Conservation (phyloP, 2,797 vertebrate genomes). For the Huso huso region DNA sequence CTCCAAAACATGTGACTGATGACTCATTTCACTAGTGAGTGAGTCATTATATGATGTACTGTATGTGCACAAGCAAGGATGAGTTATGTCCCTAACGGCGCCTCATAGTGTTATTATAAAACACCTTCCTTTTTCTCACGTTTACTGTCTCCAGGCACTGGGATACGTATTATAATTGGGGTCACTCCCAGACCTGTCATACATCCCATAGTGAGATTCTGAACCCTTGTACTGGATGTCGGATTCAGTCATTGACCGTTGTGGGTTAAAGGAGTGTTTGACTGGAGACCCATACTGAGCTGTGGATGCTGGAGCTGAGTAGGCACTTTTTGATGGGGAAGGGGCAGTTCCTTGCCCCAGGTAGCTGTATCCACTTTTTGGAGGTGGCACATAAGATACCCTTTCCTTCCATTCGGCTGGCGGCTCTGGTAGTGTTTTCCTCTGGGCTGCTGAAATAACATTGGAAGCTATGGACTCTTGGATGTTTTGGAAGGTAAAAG, state of each 20-base stretch:
- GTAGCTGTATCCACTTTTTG: constrained; percentile 31
- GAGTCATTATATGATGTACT: too few species aligned
- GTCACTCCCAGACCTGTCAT: constrained; percentile 38
- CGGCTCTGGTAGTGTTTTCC: constrained; percentile 70
- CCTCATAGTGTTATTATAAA: background rate
- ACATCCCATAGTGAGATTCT: constrained; percentile 52
- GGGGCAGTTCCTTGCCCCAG: constrained; percentile 22
- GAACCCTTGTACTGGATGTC: constrained; percentile 46
- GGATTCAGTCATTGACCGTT: constrained; percentile 55
- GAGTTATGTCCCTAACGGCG: too few species aligned
- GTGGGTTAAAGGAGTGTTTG: constrained; percentile 58
- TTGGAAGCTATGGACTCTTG: constrained; percentile 75
- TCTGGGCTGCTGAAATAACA: constrained; percentile 71
- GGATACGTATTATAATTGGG: constrained; percentile 58
- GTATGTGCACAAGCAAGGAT: too few species aligned
- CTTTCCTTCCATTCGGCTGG: constrained; percentile 70
- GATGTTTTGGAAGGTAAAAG: constrained; percentile 67
- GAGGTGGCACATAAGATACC: constrained; percentile 48
- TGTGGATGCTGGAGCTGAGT: constrained; percentile 36
- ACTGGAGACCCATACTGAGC: constrained; percentile 52
- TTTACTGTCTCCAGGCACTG: too few species aligned
- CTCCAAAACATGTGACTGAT: too few species aligned
- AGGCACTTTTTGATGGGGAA: constrained; percentile 42
- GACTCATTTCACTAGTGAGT: too few species aligned
- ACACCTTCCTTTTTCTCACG: background rate